Conservation (phyloP, 2,888 invertebrate genomes). For the Vandiemenella viatica region DNA sequence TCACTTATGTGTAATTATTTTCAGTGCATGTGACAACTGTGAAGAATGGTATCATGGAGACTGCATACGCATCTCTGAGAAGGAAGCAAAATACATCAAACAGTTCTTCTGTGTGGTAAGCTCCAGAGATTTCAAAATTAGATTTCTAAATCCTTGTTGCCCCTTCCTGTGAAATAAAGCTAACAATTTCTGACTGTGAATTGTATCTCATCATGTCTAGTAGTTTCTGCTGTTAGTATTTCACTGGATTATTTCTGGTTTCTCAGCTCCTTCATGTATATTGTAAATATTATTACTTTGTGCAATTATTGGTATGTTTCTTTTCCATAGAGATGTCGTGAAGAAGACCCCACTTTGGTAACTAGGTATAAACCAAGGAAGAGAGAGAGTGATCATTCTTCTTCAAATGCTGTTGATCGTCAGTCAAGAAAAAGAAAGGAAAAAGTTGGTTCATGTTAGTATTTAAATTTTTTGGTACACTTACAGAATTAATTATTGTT, state of each 20-base stretch:
- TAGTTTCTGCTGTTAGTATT: no score
- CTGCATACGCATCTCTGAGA: constrained; percentile 87
- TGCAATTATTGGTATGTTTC: no score
- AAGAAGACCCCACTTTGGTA: constrained; percentile 61
- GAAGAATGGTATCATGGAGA: constrained; percentile 99
- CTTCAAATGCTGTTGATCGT: constrained; percentile 19
- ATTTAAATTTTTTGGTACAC: background rate
- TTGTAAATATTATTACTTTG: no score
- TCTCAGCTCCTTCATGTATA: no score
- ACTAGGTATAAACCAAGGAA: constrained; percentile 28
- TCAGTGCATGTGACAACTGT: constrained; percentile 86
- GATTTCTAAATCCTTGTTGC: no score
- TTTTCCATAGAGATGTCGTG: constrained; percentile 45
- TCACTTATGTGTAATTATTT: constrained; percentile 20
- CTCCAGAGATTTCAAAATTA: background rate
- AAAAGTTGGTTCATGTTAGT: constrained; percentile 14
- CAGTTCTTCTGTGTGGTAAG: constrained; percentile 72
- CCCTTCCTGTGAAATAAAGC: no score
- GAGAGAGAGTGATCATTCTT: constrained; percentile 18
- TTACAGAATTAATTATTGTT: no score
- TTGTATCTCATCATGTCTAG: background rate
- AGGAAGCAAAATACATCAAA: constrained; percentile 83
- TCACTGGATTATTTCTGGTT: no score
- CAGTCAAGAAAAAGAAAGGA: constrained; percentile 22
- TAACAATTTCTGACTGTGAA: no score